Base-by-base conservation (phyloP, 2,888 invertebrate genomes). In the Sisyra nigra region DNA sequence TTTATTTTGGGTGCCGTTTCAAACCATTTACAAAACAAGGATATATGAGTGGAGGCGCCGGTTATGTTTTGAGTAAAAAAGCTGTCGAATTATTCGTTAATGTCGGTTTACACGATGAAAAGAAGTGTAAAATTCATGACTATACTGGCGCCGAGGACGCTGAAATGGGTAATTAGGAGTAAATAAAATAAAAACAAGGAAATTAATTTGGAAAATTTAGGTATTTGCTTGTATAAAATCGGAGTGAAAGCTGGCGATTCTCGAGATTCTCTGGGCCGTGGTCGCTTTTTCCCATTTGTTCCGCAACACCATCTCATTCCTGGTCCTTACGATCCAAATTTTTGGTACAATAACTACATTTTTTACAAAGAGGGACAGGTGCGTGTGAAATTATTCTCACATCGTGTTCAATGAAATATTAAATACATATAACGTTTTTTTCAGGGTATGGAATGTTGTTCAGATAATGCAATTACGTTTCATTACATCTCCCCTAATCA, bases 311-410 rank as follows among this genome's bases (percentile, higher is more conserved):
- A 94, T 60, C 65, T 97, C 33, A 89, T 93, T 56, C 94, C 96
- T 0, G 83, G 80, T 48, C 82, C 83, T 48, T 76, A 83, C 31
- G 72, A 75, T 48, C 75, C 76, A 51, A 69, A 67, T 31, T 86
- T 83, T 57, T 97, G 97, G 96, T 92, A 93, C 60, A 89, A 87
- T 83, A 75, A 79, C 53, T 93, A 93, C 60, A 85, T 88, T 48
- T 97, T 79, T 65, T 96, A 97, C 56, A 81, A 89, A 34, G 76
- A 82, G 33, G 82, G 86, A 60, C 87, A 91, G 74, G 87, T 85
- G 54, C 59, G 64, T 52, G 13, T 9, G 9, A 15, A 29, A 42
- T 11, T 40, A 40, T 13, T 13, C n/a, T n/a, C n/a, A n/a, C n/a
- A n/a, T n/a, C n/a, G n/a, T n/a, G n/a, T n/a, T n/a, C n/a, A n/a